These are phyloP conservation scores for Trichonephila clavipes DNA, from an alignment of 1,140 invertebrate species.

Conservation along the genomic window DNA sequence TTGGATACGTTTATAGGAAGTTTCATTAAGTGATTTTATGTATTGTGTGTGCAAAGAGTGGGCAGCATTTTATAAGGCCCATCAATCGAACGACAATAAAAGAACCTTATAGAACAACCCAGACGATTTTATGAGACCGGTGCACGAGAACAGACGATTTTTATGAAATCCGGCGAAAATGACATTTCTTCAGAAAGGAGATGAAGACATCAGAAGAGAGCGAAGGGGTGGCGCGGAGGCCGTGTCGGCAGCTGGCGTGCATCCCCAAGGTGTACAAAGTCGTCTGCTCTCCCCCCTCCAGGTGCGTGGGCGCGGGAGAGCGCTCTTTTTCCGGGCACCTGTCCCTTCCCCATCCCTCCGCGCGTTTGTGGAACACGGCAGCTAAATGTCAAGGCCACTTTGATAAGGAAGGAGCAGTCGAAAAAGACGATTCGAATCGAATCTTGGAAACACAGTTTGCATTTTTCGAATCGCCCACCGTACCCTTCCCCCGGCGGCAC, in stretches of 20 bases:
- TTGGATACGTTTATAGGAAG: too few species aligned
- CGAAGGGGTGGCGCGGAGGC: not conserved
- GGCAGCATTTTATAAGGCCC: not conserved
- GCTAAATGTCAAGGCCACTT: constrained; percentile 6
- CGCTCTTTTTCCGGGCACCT: constrained; percentile 24
- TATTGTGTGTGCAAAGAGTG: not conserved
- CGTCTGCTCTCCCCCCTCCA: constrained; percentile 4
- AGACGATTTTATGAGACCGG: not conserved
- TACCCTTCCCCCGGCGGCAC: not conserved
- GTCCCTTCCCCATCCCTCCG: not conserved
- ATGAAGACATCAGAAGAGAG: not conserved
- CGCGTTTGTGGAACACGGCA: constrained; percentile 12
- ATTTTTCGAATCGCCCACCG: not conserved
- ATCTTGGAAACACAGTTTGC: not conserved
- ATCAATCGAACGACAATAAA: not conserved
- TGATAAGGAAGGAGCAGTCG: not conserved
- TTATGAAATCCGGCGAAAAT: too few species aligned
- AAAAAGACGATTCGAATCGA: not conserved
- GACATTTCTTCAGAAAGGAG: too few species aligned
- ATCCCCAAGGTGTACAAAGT: constrained; percentile 35
- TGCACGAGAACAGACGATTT: not conserved
- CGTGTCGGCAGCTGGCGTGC: constrained; percentile 2
- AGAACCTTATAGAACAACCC: not conserved
- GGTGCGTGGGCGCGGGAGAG: constrained; percentile 35
- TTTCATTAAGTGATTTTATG: not conserved